A percentile compares a stretch with the other conserved stretches of the same genome.
Conservation (phyloP, 2,113 vertebrate genomes). For the Pandion haliaetus region DNA sequence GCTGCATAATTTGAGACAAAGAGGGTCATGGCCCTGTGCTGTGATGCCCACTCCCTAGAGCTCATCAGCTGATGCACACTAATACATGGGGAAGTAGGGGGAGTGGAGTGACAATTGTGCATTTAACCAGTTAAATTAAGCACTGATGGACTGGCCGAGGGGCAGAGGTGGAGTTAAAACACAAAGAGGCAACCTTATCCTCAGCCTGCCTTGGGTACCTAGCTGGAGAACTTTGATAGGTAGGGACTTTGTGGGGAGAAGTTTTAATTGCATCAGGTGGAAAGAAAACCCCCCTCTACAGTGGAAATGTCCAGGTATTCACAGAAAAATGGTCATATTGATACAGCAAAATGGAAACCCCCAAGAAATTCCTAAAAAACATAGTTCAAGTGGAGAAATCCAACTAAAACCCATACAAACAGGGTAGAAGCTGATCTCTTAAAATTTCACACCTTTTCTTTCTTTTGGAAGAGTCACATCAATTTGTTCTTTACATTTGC, state of each 20-base stretch:
- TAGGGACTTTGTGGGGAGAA: neutral
- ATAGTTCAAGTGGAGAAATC: neutral
- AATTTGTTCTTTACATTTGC: constrained; percentile 26
- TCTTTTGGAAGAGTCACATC: neutral
- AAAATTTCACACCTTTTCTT: constrained; percentile 16
- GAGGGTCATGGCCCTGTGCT: neutral
- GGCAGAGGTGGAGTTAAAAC: neutral
- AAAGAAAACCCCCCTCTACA: neutral
- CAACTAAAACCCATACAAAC: neutral
- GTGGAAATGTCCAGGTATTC: neutral
- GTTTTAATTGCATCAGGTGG: neutral
- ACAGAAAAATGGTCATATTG: neutral
- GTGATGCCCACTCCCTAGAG: neutral
- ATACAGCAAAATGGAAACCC: neutral
- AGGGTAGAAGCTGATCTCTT: neutral
- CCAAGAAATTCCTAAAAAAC: neutral
- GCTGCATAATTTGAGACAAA: neutral
- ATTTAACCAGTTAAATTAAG: neutral
- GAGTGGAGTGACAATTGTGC: fast-evolving
- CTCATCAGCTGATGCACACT: neutral
- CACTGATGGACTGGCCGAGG: neutral
- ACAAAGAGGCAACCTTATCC: neutral
- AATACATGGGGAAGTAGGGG: neutral
- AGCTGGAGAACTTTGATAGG: neutral
- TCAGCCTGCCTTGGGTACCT: neutral